A percentile compares a stretch with the other conserved stretches of the same genome.
phyloP scores from a whole-genome alignment of 2,113 vertebrate genomes.

The Vireo altiloquus region DNA sequence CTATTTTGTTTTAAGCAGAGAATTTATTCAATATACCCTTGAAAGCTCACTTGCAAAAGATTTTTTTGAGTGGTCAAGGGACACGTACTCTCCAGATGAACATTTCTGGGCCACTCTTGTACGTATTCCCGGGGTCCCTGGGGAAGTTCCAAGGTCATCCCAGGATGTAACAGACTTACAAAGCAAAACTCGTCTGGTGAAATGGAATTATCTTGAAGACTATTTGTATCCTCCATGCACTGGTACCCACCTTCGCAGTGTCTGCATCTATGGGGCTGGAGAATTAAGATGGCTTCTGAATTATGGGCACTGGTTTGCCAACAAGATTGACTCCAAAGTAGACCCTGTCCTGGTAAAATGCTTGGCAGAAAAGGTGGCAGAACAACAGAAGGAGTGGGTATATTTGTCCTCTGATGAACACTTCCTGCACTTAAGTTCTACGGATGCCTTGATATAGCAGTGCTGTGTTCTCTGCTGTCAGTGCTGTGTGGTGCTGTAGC shows the following conservation, averaged over 20 bases:
- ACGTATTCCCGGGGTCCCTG: constrained; percentile 85
- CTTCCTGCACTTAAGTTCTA: constrained; percentile 28
- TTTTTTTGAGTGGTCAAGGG: constrained; percentile 88
- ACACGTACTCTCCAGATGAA: constrained; percentile 93
- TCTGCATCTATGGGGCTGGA: constrained; percentile 86
- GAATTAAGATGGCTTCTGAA: constrained; percentile 91
- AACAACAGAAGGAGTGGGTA: constrained; percentile 73
- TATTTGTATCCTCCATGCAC: constrained; percentile 85
- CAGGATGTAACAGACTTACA: constrained; percentile 86
- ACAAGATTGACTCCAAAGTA: constrained; percentile 91
- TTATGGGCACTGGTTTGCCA: constrained; percentile 91
- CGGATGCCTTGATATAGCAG: not conserved
- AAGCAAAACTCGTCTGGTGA: constrained; percentile 91
- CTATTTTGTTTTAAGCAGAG: constrained; percentile 87
- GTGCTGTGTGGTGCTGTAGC: not conserved
- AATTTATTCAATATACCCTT: constrained; percentile 76
- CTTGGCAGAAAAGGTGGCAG: constrained; percentile 85
- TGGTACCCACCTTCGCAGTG: constrained; percentile 83
- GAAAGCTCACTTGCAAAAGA: constrained; percentile 77
- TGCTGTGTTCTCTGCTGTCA: not conserved
- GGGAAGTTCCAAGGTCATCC: constrained; percentile 75
- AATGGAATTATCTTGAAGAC: constrained; percentile 88
- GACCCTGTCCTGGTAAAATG: constrained; percentile 90
- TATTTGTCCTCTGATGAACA: constrained; percentile 57
- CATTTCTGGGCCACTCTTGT: constrained; percentile 93